These are phyloP conservation scores for Zaprionus bogoriensis DNA, from an alignment of 2,888 invertebrate species.

Conservation along the genomic window DNA sequence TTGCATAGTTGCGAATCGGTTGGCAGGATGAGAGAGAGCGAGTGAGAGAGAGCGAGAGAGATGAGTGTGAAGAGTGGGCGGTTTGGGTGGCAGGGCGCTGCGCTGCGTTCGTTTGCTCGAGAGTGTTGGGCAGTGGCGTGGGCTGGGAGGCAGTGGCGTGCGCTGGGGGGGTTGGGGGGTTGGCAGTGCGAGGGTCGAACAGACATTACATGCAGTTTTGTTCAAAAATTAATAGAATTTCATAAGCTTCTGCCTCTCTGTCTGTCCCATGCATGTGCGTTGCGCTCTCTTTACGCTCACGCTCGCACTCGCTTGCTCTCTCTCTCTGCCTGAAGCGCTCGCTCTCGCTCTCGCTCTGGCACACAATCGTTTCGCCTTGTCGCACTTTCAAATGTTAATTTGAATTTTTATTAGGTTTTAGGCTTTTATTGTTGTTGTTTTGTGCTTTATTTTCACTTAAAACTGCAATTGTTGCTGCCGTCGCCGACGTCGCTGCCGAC, in stretches of 20 bases:
- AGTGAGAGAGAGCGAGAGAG: not conserved
- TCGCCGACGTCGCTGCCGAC: conserved; percentile 26
- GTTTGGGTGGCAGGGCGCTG: not conserved
- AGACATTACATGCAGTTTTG: conserved; percentile 74
- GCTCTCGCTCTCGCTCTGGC: conserved; percentile 3
- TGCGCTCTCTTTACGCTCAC: conserved; percentile 31
- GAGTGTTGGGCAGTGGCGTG: not conserved
- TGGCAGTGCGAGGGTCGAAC: conserved; percentile 13
- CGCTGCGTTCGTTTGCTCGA: too few species aligned
- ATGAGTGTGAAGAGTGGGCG: not conserved
- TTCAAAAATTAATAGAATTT: conserved; percentile 81
- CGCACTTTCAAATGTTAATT: conserved; percentile 79
- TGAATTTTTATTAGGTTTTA: conserved; percentile 82
- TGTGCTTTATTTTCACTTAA: conserved; percentile 60
- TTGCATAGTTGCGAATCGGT: conserved; percentile 33
- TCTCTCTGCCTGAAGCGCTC: conserved; percentile 11
- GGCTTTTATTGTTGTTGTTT: conserved; percentile 69
- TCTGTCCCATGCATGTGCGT: conserved; percentile 43
- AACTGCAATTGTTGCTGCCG: conserved; percentile 54
- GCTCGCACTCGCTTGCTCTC: conserved; percentile 5
- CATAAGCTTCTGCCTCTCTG: conserved; percentile 65
- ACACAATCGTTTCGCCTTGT: conserved; percentile 29
- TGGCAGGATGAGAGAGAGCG: not conserved
- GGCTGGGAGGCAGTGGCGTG: conserved; percentile 3
- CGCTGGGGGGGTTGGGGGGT: conserved; percentile 6